Evolutionary conservation across 1,140 invertebrate species (phyloP), one percentile per base, ranked within the genome.

Genomic region (Pygmarrhopalites habei): DNA sequence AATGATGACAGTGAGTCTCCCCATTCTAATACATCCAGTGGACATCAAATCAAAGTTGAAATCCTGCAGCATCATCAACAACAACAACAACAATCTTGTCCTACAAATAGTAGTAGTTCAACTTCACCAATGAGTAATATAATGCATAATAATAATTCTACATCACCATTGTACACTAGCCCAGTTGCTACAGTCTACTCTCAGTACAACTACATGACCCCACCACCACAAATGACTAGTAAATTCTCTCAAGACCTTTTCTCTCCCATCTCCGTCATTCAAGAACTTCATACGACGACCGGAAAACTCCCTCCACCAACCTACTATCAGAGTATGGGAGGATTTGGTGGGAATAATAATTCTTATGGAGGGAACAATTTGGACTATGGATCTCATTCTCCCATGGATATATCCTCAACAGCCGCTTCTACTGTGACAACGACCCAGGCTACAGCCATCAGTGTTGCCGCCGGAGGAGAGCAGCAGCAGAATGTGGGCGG

Each of bases 241-340:
- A 35, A 35, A 35, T 35, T 35, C 32, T 35, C 32, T 14, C 35
- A 56, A n/a, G 12, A 56, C 7, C 7, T 52, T 15, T 26, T 52
- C 28, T 47, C 44, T 19, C 44, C 44, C 49, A 21, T 52, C 49
- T 14, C 7, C 19, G 25, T 14, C 19, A 26, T 26, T 26, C 35
- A 56, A 4, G 53, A 56, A 23, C 12, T 39, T 21, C 5, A 35
- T 23, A 35, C 5, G 5, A n/a, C n/a, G n/a, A n/a, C n/a, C n/a
- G n/a, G n/a, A n/a, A n/a, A n/a, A n/a, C n/a, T n/a, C n/a, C n/a
- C n/a, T n/a, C 62, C 62, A 10, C 64, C 64, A 23, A 46, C 35
- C 25, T 65, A 65, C 30, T 65, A 65, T 32, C 64, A 60, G 51
- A 60, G 41, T 58, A 41, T 61, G 15, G 21, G 3, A 21, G 25